These are phyloP conservation scores for Exocentrus adspersus DNA, from an alignment of 2,888 invertebrate species.

Conservation along the genomic window DNA sequence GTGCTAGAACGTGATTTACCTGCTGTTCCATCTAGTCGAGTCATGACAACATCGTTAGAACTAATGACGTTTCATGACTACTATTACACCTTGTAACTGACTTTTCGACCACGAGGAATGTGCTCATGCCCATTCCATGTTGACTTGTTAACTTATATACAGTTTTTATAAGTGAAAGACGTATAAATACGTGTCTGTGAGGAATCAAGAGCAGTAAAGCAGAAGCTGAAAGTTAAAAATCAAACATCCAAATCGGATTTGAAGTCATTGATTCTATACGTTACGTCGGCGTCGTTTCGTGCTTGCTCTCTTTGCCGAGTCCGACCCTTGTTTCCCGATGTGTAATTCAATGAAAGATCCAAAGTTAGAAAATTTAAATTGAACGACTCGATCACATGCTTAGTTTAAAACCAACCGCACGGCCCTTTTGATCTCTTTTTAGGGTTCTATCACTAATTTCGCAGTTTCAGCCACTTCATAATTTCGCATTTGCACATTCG, in stretches of 20 bases:
- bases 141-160: too few relatives aligned
- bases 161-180: conserved; percentile 24
- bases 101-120: too few relatives aligned
- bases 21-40: conserved; percentile 48
- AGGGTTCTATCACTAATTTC: conserved; percentile 41
- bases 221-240: conserved; percentile 51
- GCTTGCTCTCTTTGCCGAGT: conserved; percentile 5
- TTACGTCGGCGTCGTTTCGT: conserved; percentile 22
- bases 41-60: conserved; percentile 55
- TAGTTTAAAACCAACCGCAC: conserved; percentile 53
- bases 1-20: conserved; percentile 49
- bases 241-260: conserved; percentile 54
- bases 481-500: conserved; percentile 31
- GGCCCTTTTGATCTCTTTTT: conserved; percentile 48
- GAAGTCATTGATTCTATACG: conserved; percentile 41
- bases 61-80: conserved; percentile 37
- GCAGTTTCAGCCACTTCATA: conserved; percentile 39
- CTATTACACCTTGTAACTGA: conserved; percentile 16
- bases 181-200: conserved; percentile 36
- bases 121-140: too few relatives aligned
- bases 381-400: conserved; percentile 53
- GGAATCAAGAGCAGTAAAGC: conserved; percentile 34
- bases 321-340: conserved; percentile 41
- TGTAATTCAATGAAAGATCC: conserved; percentile 52
- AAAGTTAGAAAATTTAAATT: conserved; percentile 50